Conservation (phyloP, 2,113 vertebrate species). For the Menura novaehollandiae region DNA sequence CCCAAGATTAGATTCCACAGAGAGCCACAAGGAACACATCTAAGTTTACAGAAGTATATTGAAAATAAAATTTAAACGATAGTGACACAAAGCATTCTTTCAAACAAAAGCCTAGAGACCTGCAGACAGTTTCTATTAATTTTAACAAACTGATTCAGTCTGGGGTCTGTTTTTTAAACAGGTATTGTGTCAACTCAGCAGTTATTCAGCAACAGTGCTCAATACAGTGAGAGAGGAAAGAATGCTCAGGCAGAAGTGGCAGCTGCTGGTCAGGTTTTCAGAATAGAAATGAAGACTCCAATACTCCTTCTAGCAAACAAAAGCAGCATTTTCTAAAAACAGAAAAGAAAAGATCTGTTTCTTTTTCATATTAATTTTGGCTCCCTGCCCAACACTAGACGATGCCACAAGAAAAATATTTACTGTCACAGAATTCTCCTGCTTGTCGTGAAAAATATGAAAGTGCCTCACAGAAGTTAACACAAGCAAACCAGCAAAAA, state of each 20-base stretch:
- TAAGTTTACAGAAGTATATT: not conserved
- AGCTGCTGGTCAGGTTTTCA: not conserved
- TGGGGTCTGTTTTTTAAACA: not conserved
- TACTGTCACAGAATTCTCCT: not conserved
- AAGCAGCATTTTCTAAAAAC: not conserved
- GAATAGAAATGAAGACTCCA: not conserved
- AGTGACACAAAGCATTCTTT: not conserved
- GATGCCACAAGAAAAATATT: not conserved
- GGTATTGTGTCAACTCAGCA: not conserved
- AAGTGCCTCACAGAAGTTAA: not conserved
- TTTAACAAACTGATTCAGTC: not conserved
- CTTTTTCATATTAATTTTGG: not conserved
- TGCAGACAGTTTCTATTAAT: not conserved
- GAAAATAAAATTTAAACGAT: not conserved
- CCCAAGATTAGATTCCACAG: not conserved
- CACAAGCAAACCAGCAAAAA: not conserved
- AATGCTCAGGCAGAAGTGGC: not conserved
- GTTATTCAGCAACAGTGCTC: not conserved
- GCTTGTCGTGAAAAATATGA: not conserved
- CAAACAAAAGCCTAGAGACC: not conserved
- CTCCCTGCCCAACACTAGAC: not conserved
- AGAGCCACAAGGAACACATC: not conserved
- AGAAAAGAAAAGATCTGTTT: not conserved
- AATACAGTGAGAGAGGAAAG: not conserved
- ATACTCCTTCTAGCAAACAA: not conserved